Base-by-base conservation (phyloP, 2,113 vertebrate genomes). In the Oxyura jamaicensis region DNA sequence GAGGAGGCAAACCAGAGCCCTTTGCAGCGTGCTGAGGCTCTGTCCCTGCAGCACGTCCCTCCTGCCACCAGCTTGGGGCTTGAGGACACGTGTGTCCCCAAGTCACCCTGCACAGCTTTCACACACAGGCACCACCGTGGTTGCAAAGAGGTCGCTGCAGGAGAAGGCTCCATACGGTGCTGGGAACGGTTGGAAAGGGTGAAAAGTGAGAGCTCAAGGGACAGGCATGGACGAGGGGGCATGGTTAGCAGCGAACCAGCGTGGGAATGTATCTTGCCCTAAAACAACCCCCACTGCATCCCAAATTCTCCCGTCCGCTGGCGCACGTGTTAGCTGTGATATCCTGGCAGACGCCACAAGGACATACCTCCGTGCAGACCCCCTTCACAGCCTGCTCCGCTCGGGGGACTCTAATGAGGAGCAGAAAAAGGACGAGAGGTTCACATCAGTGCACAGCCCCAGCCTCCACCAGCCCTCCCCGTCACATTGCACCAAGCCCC, bases 361-460 rank as follows among this genome's bases (percentile, higher is more conserved):
- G 96, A 97, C 97, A 93, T 97, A 97, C 97, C 97, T 97, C 91
- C 71, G 92, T 31, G 95, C 95, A 97, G 97, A 96, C 95, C 95
- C 95, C 96, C 86, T 96, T 97, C 97, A 97, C 96, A 96, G 96
- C 96, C 96, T 97, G 96, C 96, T 97, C 90, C 96, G 93, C 91
- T 96, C 96, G 55, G 96, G 96, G 95, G 97, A 97, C 96, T 97
- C 97, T 97, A 94, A 96, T 97, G 94, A 91, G 96, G 96, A 90
- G 96, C 97, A 97, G 96, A 97, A 97, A 97, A 97, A 97, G 97
- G 97, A 97, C 87, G 93, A 96, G 82, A 97, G 94, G 63, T 56
- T 97, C 95, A 97, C 77, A 44, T 97, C 95, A 96, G 79, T 95
- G 94, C 91, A 94, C 86, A 83, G 87, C 84, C 72, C 56, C 76